Evolutionary conservation across 2,113 vertebrate species (phyloP).

Genomic region (Notechis scutatus): DNA sequence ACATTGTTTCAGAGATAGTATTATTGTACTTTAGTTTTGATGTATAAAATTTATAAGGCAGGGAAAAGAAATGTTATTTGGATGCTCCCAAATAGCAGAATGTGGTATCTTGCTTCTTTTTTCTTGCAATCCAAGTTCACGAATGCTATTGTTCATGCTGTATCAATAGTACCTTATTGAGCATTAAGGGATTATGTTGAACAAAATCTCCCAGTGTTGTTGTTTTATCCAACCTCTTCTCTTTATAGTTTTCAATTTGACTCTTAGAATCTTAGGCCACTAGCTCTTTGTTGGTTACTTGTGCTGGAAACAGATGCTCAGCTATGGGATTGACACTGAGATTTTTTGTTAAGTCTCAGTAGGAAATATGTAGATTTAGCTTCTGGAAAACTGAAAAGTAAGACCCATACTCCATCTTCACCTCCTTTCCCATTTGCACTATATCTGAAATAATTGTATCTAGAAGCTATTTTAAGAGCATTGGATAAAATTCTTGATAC

Average conservation of each 20-base stretch:
- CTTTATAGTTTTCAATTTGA: background rate
- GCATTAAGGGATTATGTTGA: background rate
- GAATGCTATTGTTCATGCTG: background rate
- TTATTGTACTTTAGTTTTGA: background rate
- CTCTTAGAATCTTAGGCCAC: background rate
- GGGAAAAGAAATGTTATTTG: background rate
- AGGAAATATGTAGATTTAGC: background rate
- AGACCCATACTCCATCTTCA: background rate
- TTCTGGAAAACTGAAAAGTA: background rate
- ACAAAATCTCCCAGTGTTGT: background rate
- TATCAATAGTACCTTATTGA: background rate
- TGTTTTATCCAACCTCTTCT: background rate
- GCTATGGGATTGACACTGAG: background rate
- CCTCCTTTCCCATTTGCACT: background rate
- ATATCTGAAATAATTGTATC: background rate
- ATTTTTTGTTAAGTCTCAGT: background rate
- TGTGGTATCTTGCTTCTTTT: background rate
- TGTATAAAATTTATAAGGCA: background rate
- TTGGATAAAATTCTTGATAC: background rate
- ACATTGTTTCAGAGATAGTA: background rate
- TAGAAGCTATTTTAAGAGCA: background rate
- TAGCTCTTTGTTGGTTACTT: background rate
- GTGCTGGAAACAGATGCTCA: background rate
- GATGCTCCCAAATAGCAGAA: background rate
- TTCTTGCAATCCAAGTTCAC: background rate